Conservation (phyloP, 2,113 vertebrate species). For the Procapra przewalskii region DNA sequence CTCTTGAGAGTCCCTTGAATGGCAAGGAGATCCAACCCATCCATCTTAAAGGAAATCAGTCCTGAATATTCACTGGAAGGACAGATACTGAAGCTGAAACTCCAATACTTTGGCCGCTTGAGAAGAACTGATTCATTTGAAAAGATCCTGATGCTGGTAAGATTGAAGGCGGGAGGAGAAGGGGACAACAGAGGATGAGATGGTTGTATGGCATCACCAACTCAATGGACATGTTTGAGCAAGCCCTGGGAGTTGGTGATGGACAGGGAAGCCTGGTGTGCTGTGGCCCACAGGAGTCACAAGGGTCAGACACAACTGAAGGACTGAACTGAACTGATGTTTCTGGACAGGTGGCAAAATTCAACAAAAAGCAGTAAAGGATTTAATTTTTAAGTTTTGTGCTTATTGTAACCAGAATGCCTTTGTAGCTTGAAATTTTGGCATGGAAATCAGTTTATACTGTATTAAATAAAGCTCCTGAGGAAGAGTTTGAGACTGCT, state of each 20-base stretch:
- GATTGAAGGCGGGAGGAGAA: accelerated
- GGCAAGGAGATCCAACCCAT: not conserved
- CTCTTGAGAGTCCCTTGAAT: not conserved
- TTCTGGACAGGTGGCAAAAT: not conserved
- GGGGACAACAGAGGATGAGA: not conserved
- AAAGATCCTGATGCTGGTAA: not conserved
- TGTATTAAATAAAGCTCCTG: not conserved
- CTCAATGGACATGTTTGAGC: not conserved
- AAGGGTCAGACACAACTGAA: not conserved
- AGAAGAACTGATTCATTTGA: not conserved
- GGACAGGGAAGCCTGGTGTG: not conserved
- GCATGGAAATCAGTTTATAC: not conserved
- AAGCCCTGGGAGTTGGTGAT: not conserved
- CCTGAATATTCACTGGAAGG: not conserved
- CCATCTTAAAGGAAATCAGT: not conserved
- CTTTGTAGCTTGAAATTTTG: not conserved
- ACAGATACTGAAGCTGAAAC: not conserved
- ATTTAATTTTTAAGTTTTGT: not conserved
- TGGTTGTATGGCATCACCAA: not conserved
- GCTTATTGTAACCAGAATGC: not conserved
- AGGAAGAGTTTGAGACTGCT: not conserved
- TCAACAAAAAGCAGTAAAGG: not conserved
- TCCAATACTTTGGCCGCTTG: not conserved
- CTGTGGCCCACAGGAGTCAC: accelerated
- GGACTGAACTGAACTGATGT: not conserved